Conservation (phyloP, 2,888 invertebrate species). For the Dicyrtoma fusca region DNA sequence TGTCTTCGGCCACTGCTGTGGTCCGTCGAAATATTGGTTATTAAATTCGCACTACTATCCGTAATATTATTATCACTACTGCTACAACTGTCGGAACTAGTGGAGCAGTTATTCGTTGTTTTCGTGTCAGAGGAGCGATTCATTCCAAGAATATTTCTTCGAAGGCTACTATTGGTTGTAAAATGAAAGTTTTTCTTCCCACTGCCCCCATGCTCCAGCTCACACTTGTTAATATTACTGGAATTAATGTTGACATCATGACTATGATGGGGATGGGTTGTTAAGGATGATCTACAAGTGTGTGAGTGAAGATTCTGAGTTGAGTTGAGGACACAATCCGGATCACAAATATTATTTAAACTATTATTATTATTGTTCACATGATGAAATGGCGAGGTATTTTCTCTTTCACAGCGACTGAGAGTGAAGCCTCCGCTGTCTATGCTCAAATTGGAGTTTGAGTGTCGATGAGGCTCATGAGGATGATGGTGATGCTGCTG, state of each 20-base stretch:
- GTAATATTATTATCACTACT: background rate
- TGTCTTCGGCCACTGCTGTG: background rate
- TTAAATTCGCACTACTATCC: background rate
- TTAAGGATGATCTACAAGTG: background rate
- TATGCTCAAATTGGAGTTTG: slow-evolving; percentile 2
- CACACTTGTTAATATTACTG: too few species aligned
- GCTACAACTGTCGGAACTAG: background rate
- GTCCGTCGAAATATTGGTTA: slow-evolving; percentile 6
- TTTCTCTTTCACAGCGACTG: background rate
- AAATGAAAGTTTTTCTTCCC: too few species aligned
- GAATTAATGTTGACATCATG: background rate
- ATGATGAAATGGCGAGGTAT: background rate
- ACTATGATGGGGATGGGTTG: background rate
- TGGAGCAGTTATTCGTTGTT: background rate
- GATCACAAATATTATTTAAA: slow-evolving; percentile 7
- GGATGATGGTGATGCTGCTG: background rate
- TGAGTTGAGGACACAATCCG: slow-evolving; percentile 9
- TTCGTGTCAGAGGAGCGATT: too few species aligned
- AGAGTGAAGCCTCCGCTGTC: slow-evolving; percentile 22
- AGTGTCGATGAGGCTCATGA: background rate
- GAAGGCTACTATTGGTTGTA: too few species aligned
- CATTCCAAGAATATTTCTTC: too few species aligned
- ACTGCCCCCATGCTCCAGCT: too few species aligned
- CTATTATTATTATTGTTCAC: slow-evolving; percentile 17
- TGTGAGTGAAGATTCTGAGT: background rate